Percentiles rank a stretch among this genome's conserved stretches.
Conservation (phyloP, 2,888 invertebrate species). For the Lepidocyrtoides sp. region DNA sequence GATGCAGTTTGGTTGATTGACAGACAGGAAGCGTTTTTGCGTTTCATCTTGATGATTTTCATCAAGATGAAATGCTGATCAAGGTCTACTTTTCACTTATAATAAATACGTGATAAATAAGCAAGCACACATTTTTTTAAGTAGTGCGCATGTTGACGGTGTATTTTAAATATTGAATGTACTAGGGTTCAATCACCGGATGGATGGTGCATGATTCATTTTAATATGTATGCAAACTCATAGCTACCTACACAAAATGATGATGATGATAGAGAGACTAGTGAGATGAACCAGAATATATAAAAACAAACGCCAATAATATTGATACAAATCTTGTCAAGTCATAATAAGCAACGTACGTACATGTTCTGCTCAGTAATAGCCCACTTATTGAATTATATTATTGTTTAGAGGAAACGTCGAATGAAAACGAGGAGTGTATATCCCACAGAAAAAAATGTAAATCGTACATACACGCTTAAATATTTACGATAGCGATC, state of each 20-base stretch:
- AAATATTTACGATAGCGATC: neutral
- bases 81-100: neutral
- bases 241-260: neutral
- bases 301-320: neutral
- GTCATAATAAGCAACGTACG: too few relatives aligned
- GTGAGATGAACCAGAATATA: neutral
- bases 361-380: too few relatives aligned
- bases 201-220: slow-evolving; percentile 37
- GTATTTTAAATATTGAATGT: neutral
- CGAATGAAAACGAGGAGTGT: too few relatives aligned
- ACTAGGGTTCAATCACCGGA: slow-evolving; percentile 1
- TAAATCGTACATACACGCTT: neutral
- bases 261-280: too few relatives aligned
- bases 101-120: neutral
- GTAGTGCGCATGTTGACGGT: neutral
- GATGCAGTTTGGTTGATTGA: slow-evolving; percentile 39
- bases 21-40: slow-evolving; percentile 38
- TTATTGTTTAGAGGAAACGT: too few relatives aligned
- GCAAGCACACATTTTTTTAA: neutral
- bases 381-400: too few relatives aligned
- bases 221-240: neutral
- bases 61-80: neutral
- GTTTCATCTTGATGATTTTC: slow-evolving; percentile 27
- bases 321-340: too few relatives aligned
- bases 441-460: neutral